Base-by-base conservation (phyloP, 2,797 vertebrate genomes). In the Sebastes kiyomatsui region DNA sequence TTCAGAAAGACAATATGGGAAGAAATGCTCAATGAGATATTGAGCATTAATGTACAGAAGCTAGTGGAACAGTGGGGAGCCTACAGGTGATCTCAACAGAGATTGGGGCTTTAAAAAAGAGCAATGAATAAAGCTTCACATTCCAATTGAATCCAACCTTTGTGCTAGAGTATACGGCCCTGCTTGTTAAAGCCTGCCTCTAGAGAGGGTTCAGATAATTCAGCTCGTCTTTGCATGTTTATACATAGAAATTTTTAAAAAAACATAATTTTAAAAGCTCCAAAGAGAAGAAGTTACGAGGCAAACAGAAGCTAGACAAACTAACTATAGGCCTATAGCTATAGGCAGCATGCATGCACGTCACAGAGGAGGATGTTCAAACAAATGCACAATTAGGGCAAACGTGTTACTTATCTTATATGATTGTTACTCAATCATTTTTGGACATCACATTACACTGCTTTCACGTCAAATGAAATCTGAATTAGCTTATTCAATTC, bases 331-430 rank as follows among this genome's bases (percentile, higher is more conserved):
- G 87, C 82, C 89, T 60, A 93, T 86, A 92, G 87, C 93, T 93
- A 94, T 81, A 93, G 93, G 93, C 92, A 92, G 93, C 95, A 96
- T 96, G 95, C 95, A 95, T 84, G 92, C 91, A 91, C 91, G 90
- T 92, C 87, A 92, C 88, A 86, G 83, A 93, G 85, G 81, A 74
- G 67, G 90, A 93, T 88, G 93, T 83, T 85, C 87, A 90, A 95
- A 95, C 88, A 90, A 93, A 94, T 90, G 87, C 91, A 96, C 94
- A 92, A 82, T 89, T 38, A 88, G 93, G 92, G 90, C 88, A 93
- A 94, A 93, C 87, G 80, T 74, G 80, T 91, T 89, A 88, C 87
- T 38, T 77, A 93, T 90, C 88, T 93, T 83, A 91, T 88, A 87
- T 81, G 92, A 94, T 86, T 89, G 93, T 88, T 90, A 85, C 81